phyloP scores from a whole-genome alignment of 2,888 invertebrate species.

The Andrena flavipes region DNA sequence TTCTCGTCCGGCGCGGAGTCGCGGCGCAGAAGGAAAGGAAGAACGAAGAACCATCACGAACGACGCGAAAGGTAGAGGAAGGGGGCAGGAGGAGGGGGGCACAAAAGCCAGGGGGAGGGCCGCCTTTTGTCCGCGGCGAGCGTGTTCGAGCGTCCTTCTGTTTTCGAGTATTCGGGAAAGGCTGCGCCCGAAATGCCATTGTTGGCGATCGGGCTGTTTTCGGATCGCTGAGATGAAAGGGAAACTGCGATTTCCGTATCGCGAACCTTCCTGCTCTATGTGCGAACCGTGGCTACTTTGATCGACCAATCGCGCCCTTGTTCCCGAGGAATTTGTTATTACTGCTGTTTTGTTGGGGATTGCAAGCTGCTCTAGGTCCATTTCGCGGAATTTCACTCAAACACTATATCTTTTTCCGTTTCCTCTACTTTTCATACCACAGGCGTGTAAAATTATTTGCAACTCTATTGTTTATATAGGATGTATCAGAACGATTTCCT shows the following conservation, averaged over 20 bases:
- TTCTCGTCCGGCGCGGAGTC: conserved; percentile 23
- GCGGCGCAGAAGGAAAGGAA: conserved; percentile 1
- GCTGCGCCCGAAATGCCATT: conserved; percentile 41
- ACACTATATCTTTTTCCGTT: too few relatives aligned
- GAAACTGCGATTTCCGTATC: conserved; percentile 1
- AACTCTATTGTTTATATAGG: too few relatives aligned
- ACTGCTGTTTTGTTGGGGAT: not conserved
- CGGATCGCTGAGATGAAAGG: conserved; percentile 6
- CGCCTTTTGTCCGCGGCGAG: conserved; percentile 47
- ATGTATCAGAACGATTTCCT: too few relatives aligned
- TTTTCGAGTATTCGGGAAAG: conserved; percentile 47
- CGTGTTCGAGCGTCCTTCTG: conserved; percentile 56
- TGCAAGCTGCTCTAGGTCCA: not conserved
- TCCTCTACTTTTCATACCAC: too few relatives aligned
- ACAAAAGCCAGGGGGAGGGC: conserved; percentile 31
- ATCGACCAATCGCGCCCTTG: not conserved
- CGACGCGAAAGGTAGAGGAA: not conserved
- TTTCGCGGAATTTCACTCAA: not conserved
- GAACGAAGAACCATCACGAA: not conserved
- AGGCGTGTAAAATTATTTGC: too few relatives aligned
- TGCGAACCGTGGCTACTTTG: not conserved
- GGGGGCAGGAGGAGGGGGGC: not conserved
- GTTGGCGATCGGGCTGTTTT: not conserved
- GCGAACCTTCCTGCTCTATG: not conserved
- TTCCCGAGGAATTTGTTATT: not conserved